These are phyloP conservation scores for Drosophila equinoxialis DNA, from an alignment of 1,140 invertebrate species.

Conservation along the genomic window DNA sequence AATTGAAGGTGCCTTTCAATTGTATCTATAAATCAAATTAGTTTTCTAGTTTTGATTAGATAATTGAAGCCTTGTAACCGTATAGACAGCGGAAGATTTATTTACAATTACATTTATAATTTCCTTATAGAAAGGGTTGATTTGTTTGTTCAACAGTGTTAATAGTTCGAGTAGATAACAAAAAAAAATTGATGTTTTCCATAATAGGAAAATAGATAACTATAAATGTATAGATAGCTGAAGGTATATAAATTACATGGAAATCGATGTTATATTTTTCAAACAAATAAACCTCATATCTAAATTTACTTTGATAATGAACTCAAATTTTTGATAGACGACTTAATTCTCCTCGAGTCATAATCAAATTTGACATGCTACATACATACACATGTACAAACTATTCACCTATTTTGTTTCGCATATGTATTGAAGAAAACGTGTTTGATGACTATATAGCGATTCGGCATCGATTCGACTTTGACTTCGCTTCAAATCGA, in stretches of 20 bases:
- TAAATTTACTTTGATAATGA: constrained; percentile 5
- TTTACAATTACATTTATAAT: not conserved
- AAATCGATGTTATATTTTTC: constrained; percentile 1
- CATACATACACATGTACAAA: too few species aligned
- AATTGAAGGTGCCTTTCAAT: not conserved
- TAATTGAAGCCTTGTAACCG: not conserved
- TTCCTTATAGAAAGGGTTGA: not conserved
- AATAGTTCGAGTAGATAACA: not conserved
- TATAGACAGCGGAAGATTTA: not conserved
- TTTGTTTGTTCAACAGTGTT: not conserved
- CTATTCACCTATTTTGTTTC: constrained; percentile 1
- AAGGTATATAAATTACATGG: not conserved
- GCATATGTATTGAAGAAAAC: not conserved
- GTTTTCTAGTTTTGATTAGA: not conserved
- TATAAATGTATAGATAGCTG: not conserved
- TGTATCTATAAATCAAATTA: constrained; percentile 3
- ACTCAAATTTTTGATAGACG: constrained; percentile 8
- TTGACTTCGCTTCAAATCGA: not conserved
- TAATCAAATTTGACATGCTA: constrained; percentile 12
- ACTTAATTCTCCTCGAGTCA: not conserved
- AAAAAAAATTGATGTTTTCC: not conserved
- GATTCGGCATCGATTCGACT: not conserved
- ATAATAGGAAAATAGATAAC: not conserved
- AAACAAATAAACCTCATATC: not conserved
- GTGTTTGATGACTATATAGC: not conserved